Base-by-base conservation (phyloP, 1,140 invertebrate species). In the Linepithema humile region DNA sequence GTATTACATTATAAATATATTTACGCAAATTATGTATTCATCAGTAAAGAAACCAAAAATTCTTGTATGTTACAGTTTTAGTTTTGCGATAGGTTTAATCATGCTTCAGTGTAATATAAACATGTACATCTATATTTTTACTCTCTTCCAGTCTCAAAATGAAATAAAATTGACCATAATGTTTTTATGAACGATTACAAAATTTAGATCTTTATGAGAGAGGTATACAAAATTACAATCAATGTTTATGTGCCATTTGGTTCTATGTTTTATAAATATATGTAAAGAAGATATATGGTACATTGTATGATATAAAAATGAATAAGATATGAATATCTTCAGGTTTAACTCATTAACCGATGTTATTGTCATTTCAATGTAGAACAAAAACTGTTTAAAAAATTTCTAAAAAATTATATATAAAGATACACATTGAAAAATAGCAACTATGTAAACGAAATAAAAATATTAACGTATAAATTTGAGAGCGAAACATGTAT, bases 241-340 rank as follows among this genome's bases (percentile, higher is more conserved):
- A 35, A 15, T 38, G n/a, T 7, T 72, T 55, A 38, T 23, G 3
- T 72, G n/a, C 12, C 38, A 72, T 55, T 53, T 53, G 40, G 43
- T 26, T 69, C 2, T 32, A 72, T 29, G 35, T 57, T 17, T 45
- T 74, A 38, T 74, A 74, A 10, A 74, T 74, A 74, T 45, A 60
- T 32, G 35, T 55, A 45, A 50, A 55, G 20, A 72, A 38, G 12
- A n/a, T 57, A 17, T 12, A 70, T 3, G 3, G 3, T 32, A 48
- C 15, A 69, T 32, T 32, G 45, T 74, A 5, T 50, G 35, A 50
- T 53, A 53, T 40, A 65, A 15, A 38, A 38, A 12, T 77, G 29
- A 62, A 9, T 17, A 35, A 55, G 32, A 77, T 26, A 69, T 35
- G 23, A 50, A 77, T 40, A 74, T 74, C 7, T 32, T 67, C 43